phyloP scores from a whole-genome alignment of 2,888 invertebrate genomes.

The Papilio demoleus region DNA sequence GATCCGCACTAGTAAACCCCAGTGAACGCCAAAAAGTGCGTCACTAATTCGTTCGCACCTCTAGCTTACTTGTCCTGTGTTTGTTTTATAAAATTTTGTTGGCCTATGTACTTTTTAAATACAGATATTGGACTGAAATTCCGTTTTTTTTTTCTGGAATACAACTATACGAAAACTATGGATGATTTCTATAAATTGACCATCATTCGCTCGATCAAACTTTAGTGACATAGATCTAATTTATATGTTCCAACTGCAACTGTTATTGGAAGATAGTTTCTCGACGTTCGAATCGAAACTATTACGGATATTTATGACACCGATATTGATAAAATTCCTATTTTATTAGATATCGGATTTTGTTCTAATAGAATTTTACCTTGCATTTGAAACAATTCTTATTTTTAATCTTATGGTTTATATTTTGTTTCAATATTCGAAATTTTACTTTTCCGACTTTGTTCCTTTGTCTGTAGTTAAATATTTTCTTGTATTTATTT shows the following conservation, averaged over 20 bases:
- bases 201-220: background rate
- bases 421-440: too few species aligned
- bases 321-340: too few species aligned
- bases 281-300: background rate
- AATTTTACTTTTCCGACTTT: background rate
- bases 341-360: background rate
- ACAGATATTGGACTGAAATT: too few species aligned
- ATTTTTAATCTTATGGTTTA: background rate
- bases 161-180: background rate
- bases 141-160: too few species aligned
- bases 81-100: too few species aligned
- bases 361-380: background rate
- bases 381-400: background rate
- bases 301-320: background rate
- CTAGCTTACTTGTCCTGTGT: too few species aligned
- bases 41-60: too few species aligned
- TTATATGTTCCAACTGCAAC: background rate
- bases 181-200: background rate
- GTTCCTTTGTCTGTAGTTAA: background rate
- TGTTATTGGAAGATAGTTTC: conserved; percentile 7
- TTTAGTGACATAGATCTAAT: background rate
- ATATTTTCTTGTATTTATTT: background rate
- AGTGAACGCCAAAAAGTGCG: too few species aligned
- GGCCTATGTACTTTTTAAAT: too few species aligned
- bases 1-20: too few species aligned